Base-by-base conservation (phyloP, 2,888 invertebrate genomes). In the Synanthedon myopaeformis region DNA sequence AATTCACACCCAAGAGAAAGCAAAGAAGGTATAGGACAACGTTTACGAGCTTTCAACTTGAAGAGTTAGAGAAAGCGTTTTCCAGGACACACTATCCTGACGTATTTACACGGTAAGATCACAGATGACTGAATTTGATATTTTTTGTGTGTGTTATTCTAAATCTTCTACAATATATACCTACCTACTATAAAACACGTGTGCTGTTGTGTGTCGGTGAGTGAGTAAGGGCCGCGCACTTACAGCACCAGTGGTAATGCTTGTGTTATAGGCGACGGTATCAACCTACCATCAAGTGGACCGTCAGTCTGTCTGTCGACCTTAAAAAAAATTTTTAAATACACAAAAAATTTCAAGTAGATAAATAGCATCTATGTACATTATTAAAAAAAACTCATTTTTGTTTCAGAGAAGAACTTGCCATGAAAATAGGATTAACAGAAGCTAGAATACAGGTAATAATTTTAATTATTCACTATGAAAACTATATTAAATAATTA, bases 41-140 rank as follows among this genome's bases (percentile, higher is more conserved):
- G 41, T 97, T 97, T 81, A 96, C 97, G 51, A 96, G 96, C 70
- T 96, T 95, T 72, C 96, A 98, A 79, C 89, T 98, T 61, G 98
- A 98, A 77, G 98, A 98, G 78, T 82, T 98, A 66, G 98, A 98
- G 82, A 98, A 98, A 74, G 97, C 98, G 0, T 98, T 98, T 85
- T 94, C 97, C 2, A 93, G 97, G 74, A 98, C 98, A 12, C 98
- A 98, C 80, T 98, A 98, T 78, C 98, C 98, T 42, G 98, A 98
- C 81, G 98, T 98, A 3, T 98, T 98, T 84, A 98, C 98, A 49
- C 94, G 96, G 96, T 96, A 70, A 84, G 87, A 64, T 50, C 35
- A 35, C 8, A 5, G 45, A 45, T 45, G 8, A 23, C 5, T 23
- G 3, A 11, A 45, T 45, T 45, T 10, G 45, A 11, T 42, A 45